Percentiles rank a stretch among this genome's conserved stretches.
These are phyloP conservation scores for Gortyna flavago DNA, from an alignment of 2,888 invertebrate species.

Conservation along the genomic window DNA sequence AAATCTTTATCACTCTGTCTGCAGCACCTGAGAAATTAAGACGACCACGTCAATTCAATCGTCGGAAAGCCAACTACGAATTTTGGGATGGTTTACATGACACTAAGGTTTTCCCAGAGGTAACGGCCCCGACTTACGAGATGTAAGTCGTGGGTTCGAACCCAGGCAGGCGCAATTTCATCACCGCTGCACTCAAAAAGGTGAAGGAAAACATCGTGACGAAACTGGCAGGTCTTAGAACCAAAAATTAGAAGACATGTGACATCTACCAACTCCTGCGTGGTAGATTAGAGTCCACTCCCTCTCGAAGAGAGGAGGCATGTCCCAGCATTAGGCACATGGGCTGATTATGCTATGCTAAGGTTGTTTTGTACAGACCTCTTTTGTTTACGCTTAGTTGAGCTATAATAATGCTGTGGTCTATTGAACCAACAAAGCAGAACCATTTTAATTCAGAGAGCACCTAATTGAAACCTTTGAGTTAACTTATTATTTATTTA, in stretches of 20 bases:
- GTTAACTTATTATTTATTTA: not conserved
- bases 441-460: not conserved
- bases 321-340: no score
- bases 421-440: not conserved
- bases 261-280: not conserved
- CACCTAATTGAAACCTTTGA: not conserved
- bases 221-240: not conserved
- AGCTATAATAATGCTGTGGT: not conserved
- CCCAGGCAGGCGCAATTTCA: no score
- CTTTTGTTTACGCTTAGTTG: not conserved
- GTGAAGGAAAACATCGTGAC: not conserved
- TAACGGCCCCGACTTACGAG: no score
- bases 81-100: not conserved
- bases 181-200: not conserved
- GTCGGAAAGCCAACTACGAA: not conserved
- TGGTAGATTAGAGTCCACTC: not conserved
- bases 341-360: no score
- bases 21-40: constrained; percentile 93
- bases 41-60: not conserved
- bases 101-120: no score
- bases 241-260: not conserved
- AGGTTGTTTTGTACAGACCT: not conserved
- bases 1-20: constrained; percentile 99
- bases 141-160: no score
- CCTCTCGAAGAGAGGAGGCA: not conserved